Evolutionary conservation across 1,140 invertebrate species (phyloP), one percentile per base, ranked within the genome.

Genomic region (Steinernema khuongi): DNA sequence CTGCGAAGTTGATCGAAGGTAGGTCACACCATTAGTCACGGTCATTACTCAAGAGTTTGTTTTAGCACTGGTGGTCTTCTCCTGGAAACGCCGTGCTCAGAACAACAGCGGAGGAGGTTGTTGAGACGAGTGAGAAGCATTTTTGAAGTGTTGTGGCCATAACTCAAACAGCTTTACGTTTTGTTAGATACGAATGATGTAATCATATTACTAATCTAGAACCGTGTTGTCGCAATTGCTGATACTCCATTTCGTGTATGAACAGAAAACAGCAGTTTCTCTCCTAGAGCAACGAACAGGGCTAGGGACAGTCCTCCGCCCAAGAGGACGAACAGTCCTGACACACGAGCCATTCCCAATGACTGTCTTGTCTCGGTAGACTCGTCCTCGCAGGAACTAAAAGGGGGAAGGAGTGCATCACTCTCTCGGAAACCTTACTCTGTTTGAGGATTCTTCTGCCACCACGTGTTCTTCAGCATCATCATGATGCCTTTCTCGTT

Each of bases 401-500:
- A 75, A 41, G 28, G 29, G 7, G 0, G 30, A 0, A 1, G 60
- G n/a, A 60, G 0, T n/a, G 1, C n/a, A 14, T 0, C n/a, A n/a
- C 36, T 31, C 31, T 73, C 18, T 7, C 41, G 71, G 26, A n/a
- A 18, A 30, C 31, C 26, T 44, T 26, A 75, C 74, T 75, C 74
- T 66, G 67, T 75, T 70, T 79, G 76, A 44, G 79, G 74, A 1
- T 70, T 77, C 31, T 77, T 79, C 44, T 80, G 76, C 79, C 79
- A 80, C 79, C 79, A 80, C n/a, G 68, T 79, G 7, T 79, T 76
- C 50, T 80, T 80, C 68, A 80, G 32, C 70, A 77, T 74, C 75
- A 80, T 73, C 70, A 80, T 80, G 7, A 80, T 78, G 14, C 79
- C 79, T 43, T 79, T 79, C 66, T 80, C 79, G 31, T 80, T 79